Base-by-base conservation (phyloP, 2,888 invertebrate genomes). In the Strigamia maritima region DNA sequence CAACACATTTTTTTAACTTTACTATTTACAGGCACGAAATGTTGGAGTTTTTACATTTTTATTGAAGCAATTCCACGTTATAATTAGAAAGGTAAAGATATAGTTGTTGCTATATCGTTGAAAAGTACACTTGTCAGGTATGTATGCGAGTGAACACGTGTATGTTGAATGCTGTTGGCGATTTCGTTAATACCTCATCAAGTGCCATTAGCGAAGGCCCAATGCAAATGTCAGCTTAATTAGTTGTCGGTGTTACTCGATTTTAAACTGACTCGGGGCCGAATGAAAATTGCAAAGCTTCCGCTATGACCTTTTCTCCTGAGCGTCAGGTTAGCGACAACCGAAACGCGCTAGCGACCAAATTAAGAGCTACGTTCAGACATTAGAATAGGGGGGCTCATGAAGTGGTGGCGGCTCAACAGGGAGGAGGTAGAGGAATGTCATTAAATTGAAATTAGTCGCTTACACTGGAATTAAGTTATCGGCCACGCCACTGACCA, bases 171-270 rank as follows among this genome's bases (percentile, higher is more conserved):
- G 75, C 75, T 75, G 75, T 35, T 75, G 75, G 75, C 75, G 75
- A 28, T 75, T 75, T 35, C 75, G 75, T 75, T 75, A 75, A 75
- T 75, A 75, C 75, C 75, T 75, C 75, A 75, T 75, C 28, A 75
- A 75, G 75, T 75, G 75, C 75, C 75, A 75, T 75, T 75, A 75
- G 75, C 75, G 75, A 75, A 35, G 28, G 75, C 75, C 31, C 28
- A 35, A 75, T 75, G 75, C 75, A 75, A 75, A 75, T 75, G 75
- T 75, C 75, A 75, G 75, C 75, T 75, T 75, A 75, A 75, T 75
- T 75, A 75, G 75, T 75, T 75, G 31, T 75, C 28, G 75, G 28
- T 75, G 75, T 75, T 75, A 75, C 75, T 75, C 35, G 75, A 75
- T 75, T 75, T 75, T 75, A 31, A 75, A 75, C 75, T 75, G 35